Evolutionary conservation across 2,113 vertebrate genomes (phyloP).

Genomic region (Rhabdomys dilectus): DNA sequence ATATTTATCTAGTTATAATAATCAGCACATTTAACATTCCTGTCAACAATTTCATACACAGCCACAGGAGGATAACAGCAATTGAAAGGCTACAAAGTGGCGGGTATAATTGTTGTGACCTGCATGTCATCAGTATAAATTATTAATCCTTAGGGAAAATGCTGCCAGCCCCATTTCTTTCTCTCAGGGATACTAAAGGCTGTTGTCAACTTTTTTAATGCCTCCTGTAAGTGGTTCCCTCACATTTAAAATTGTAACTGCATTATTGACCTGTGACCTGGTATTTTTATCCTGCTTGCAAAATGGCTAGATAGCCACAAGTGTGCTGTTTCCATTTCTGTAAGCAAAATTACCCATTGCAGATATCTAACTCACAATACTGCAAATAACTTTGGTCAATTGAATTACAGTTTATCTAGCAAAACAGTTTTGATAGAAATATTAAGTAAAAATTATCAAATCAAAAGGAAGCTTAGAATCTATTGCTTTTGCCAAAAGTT

Average conservation of each 20-base stretch:
- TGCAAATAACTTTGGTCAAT: constrained; percentile 74
- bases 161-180: constrained; percentile 10
- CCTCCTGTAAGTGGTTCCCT: constrained; percentile 17
- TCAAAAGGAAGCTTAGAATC: constrained; percentile 26
- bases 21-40: constrained; percentile 52
- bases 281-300: constrained; percentile 59
- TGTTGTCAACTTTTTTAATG: neutral
- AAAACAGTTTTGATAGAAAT: constrained; percentile 59
- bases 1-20: constrained; percentile 66
- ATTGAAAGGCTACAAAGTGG: constrained; percentile 57
- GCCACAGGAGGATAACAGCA: constrained; percentile 30
- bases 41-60: constrained; percentile 49
- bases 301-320: constrained; percentile 68
- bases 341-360: constrained; percentile 60
- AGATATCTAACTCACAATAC: constrained; percentile 56
- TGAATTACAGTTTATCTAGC: constrained; percentile 71
- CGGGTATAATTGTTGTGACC: constrained; percentile 60
- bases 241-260: constrained; percentile 10
- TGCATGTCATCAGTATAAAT: constrained; percentile 52
- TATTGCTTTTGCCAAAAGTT: constrained; percentile 24
- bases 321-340: constrained; percentile 42
- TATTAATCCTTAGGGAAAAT: constrained; percentile 50
- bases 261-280: constrained; percentile 57
- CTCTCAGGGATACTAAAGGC: neutral
- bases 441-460: constrained; percentile 58